A percentile compares a stretch with the other conserved stretches of the same genome.
These are phyloP conservation scores for Rhinichthys osculus DNA, from an alignment of 2,797 vertebrate species.

Conservation along the genomic window DNA sequence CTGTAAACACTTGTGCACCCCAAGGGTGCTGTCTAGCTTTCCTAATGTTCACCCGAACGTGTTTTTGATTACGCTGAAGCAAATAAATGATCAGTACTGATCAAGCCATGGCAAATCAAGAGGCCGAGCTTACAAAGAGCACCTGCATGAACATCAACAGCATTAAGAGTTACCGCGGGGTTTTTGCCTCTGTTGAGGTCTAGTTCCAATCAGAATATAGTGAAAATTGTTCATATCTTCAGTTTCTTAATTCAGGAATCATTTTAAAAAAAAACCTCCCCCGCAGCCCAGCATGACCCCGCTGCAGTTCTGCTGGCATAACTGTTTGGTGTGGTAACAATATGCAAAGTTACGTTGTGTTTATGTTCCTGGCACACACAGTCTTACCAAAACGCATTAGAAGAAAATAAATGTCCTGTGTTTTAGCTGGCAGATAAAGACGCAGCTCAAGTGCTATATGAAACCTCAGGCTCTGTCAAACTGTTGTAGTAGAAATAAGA, in stretches of 20 bases:
- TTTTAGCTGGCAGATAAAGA: constrained; percentile 31
- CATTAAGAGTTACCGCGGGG: background rate
- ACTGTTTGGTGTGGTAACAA: constrained; percentile 22
- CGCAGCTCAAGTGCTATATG: constrained; percentile 1
- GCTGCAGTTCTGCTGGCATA: constrained; percentile 10
- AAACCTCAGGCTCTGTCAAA: constrained; percentile 26
- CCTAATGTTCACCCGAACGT: background rate
- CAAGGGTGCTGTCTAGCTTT: background rate
- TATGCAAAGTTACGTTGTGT: constrained; percentile 34
- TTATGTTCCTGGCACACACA: constrained; percentile 31
- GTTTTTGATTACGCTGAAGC: background rate
- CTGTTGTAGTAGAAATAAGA: background rate
- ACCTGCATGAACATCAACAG: background rate
- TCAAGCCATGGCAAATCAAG: constrained; percentile 2
- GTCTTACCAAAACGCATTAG: constrained; percentile 22
- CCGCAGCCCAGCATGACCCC: constrained; percentile 29
- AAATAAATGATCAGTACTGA: constrained; percentile 9
- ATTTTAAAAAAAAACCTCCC: constrained; percentile 5
- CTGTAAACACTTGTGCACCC: constrained; percentile 6
- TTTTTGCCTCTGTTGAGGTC: background rate
- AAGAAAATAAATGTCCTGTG: constrained; percentile 36
- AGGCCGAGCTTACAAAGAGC: background rate
- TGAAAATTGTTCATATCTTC: background rate
- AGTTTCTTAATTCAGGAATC: constrained; percentile 4
- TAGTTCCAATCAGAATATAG: background rate